Evolutionary conservation across 2,113 vertebrate species (phyloP), one percentile per base, ranked within the genome.

Genomic region (Lontra canadensis): DNA sequence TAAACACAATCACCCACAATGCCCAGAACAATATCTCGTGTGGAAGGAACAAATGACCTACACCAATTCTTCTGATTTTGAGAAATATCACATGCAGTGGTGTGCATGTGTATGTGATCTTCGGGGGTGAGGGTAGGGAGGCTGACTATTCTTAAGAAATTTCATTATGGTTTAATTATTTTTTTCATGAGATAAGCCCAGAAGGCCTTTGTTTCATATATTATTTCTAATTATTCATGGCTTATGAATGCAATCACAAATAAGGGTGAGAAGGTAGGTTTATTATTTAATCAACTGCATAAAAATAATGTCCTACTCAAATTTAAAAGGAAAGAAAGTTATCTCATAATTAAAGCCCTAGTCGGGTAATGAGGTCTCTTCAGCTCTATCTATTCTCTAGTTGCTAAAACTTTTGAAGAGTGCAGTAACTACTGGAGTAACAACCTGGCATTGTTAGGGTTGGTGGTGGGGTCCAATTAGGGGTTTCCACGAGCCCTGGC

Each of bases 171-270:
- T 90, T 93, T 97, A 94, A 98, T 97, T 97, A 89, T 98, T 98
- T 97, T 97, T 95, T 98, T 97, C 95, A 98, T 97, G 97, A 98
- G 97, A 98, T 98, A 98, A 98, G 88, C 95, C 97, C 96, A 97
- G 96, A 97, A 98, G 96, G 94, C 95, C 85, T 98, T 98, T 98
- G 96, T 97, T 98, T 98, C 97, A 98, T 97, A 98, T 98, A 98
- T 97, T 97, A 98, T 98, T 98, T 98, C 97, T 98, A 99, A 99
- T 98, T 98, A 98, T 98, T 98, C 96, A 90, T 98, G 93, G 83
- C 88, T 98, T 98, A 96, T 96, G 98, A 98, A 96, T 97, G 95
- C 63, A 98, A 98, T 98, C 96, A 95, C 97, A 98, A 98, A 98
- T 97, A 98, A 98, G 95, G 95, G 97, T 97, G 82, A 97, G 89